Conservation (phyloP, 2,888 invertebrate species). For the Agonopterix arenella region DNA sequence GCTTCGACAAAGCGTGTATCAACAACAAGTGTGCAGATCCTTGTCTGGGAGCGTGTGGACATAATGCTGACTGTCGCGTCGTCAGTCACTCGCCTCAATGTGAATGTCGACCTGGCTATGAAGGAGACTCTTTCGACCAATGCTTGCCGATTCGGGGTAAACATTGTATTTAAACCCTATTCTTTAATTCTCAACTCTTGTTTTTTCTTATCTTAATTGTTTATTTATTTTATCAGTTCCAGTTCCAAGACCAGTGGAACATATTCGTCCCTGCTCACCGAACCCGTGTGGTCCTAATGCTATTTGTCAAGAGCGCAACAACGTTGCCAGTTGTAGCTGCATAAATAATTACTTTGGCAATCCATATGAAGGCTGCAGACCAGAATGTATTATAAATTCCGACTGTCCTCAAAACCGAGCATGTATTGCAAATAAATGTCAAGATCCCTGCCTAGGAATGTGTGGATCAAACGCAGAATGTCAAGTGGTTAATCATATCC, state of each 20-base stretch:
- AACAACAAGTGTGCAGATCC: conserved; percentile 88
- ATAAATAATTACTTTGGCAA: conserved; percentile 81
- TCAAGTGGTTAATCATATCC: conserved; percentile 84
- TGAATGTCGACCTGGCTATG: conserved; percentile 81
- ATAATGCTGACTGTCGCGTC: conserved; percentile 85
- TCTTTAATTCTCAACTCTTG: too few species aligned
- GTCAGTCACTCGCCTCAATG: conserved; percentile 92
- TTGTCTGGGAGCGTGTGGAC: conserved; percentile 88
- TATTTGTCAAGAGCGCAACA: conserved; percentile 80
- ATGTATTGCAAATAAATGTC: conserved; percentile 81
- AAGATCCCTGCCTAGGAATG: conserved; percentile 84
- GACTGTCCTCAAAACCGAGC: conserved; percentile 81
- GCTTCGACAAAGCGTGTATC: conserved; percentile 84
- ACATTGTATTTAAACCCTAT: not conserved
- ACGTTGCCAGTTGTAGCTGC: conserved; percentile 83
- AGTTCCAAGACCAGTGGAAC: conserved; percentile 29
- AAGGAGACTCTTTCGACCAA: conserved; percentile 87
- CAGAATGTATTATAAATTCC: conserved; percentile 82
- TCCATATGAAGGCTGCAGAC: conserved; percentile 82
- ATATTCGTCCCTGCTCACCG: conserved; percentile 71
- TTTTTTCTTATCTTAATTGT: too few species aligned
- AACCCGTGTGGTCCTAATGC: conserved; percentile 82
- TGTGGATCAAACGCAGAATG: conserved; percentile 87
- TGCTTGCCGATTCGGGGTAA: conserved; percentile 71
- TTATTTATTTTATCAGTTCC: conserved; percentile 9